Evolutionary conservation across 2,797 vertebrate species (phyloP).

Genomic region (Artibeus lituratus): DNA sequence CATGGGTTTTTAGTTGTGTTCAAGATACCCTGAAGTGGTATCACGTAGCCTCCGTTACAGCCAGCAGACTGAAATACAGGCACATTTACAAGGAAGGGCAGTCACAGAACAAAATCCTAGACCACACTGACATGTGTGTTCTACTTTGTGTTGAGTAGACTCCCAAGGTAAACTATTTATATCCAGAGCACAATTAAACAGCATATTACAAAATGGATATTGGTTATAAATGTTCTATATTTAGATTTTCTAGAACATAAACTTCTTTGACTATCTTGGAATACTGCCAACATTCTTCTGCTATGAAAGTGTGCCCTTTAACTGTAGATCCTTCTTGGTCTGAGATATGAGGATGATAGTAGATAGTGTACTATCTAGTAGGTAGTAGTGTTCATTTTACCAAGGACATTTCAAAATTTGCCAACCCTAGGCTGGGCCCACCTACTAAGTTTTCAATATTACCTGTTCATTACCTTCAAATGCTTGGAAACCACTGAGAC

Average conservation of each 20-base stretch:
- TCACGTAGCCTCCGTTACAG: not conserved
- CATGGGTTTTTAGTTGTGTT: not conserved
- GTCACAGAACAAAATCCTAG: not conserved
- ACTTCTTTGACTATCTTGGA: not conserved
- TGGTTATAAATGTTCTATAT: not conserved
- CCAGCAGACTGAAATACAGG: not conserved
- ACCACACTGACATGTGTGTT: not conserved
- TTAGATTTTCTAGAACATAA: slow-evolving; percentile 7
- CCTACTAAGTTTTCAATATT: not conserved
- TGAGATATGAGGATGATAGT: not conserved
- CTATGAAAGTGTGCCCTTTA: not conserved
- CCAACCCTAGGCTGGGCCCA: not conserved
- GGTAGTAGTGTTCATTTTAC: not conserved
- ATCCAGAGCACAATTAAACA: not conserved
- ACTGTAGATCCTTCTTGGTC: not conserved
- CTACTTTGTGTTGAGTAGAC: not conserved
- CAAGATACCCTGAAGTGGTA: not conserved
- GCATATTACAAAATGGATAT: not conserved
- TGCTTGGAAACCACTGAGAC: not conserved
- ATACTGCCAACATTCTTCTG: not conserved
- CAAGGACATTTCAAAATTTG: not conserved
- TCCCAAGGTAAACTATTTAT: not conserved
- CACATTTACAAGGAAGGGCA: not conserved
- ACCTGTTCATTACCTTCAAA: not conserved
- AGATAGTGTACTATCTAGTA: not conserved